Conservation (phyloP, 1,140 invertebrate species). For the Aphelinus atriplicis region DNA sequence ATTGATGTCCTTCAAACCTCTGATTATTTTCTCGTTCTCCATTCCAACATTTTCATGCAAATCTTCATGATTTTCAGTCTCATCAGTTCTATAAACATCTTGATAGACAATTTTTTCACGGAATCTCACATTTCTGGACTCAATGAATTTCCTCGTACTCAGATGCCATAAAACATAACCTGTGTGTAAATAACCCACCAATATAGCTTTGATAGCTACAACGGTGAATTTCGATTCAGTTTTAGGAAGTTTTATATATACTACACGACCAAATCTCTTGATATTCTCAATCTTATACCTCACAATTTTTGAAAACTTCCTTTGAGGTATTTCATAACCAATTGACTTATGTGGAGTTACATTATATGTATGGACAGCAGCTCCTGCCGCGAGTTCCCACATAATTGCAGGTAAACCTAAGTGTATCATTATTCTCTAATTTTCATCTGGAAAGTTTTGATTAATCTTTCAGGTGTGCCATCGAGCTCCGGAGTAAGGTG, state of each 20-base stretch:
- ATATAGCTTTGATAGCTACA: not conserved
- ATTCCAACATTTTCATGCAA: not conserved
- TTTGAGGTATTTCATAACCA: constrained; percentile 35
- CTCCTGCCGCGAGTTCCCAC: constrained; percentile 55
- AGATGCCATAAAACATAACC: constrained; percentile 9
- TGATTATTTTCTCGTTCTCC: not conserved
- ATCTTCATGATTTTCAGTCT: not conserved
- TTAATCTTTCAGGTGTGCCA: constrained; percentile 54
- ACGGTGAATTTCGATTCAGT: constrained; percentile 37
- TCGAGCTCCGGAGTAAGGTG: constrained; percentile 52
- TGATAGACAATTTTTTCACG: not conserved
- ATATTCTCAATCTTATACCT: constrained; percentile 28
- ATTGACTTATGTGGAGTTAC: constrained; percentile 43
- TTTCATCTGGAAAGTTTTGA: constrained; percentile 52
- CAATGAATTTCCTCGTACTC: no score
- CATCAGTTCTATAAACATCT: not conserved
- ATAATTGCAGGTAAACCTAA: constrained; percentile 48
- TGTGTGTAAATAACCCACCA: not conserved
- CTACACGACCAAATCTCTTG: constrained; percentile 41
- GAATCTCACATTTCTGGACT: no score
- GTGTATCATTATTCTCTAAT: constrained; percentile 55
- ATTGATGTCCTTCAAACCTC: no score
- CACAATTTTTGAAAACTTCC: constrained; percentile 15
- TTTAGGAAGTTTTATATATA: constrained; percentile 36
- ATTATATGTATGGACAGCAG: constrained; percentile 54